These are phyloP conservation scores for Ancistrus triradiatus DNA, from an alignment of 2,113 vertebrate genomes.

Conservation along the genomic window DNA sequence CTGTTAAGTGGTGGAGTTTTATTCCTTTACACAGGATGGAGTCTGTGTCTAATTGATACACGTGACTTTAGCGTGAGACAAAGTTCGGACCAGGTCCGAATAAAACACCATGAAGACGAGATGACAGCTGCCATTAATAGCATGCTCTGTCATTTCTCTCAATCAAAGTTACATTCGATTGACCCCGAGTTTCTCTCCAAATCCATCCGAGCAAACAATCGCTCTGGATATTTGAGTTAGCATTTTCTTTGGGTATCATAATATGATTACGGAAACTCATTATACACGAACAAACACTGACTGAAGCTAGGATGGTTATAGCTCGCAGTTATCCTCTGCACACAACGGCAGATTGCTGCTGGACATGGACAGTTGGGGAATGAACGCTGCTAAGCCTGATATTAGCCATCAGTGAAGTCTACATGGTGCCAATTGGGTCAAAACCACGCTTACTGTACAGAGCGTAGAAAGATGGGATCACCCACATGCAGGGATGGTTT, in stretches of 20 bases:
- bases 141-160: not conserved
- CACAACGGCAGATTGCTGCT: constrained; percentile 25
- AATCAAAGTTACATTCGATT: not conserved
- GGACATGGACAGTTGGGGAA: constrained; percentile 23
- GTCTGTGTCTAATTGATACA: no score
- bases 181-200: not conserved
- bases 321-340: constrained; percentile 24
- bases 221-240: constrained; percentile 1
- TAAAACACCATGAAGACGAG: not conserved
- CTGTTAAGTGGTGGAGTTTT: no score
- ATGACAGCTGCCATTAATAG: no score
- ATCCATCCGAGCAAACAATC: not conserved
- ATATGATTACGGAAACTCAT: constrained; percentile 17
- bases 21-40: no score
- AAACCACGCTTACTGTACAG: no score
- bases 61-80: no score
- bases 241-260: not conserved
- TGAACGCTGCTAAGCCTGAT: not conserved
- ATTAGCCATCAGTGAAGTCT: constrained; percentile 15
- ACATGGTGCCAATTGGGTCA: no score
- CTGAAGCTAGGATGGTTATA: constrained; percentile 10
- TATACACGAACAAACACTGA: constrained; percentile 20
- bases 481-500: no score
- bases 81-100: not conserved
- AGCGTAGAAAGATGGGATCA: no score